Conservation (phyloP, 2,888 invertebrate species). For the Cheilosia pagana region DNA sequence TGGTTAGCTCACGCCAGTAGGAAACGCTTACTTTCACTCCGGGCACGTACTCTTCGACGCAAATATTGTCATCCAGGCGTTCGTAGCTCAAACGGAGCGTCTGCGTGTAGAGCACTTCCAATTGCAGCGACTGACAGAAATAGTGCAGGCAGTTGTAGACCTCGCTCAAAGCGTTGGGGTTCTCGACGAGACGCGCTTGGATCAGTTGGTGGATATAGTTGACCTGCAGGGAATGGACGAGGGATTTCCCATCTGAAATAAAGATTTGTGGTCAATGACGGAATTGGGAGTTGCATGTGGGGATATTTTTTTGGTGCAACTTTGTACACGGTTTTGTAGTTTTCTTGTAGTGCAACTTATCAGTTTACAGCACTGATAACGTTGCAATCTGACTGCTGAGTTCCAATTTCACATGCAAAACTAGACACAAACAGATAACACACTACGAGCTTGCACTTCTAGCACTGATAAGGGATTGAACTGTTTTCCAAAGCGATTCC, state of each 20-base stretch:
- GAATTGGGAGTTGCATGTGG: background rate
- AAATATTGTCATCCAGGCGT: conserved; percentile 93
- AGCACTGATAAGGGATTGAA: no score
- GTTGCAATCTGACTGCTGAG: no score
- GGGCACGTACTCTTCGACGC: conserved; percentile 95
- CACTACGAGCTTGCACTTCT: no score
- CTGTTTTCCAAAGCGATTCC: no score
- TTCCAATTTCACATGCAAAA: no score
- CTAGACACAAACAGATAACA: no score
- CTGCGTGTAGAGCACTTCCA: conserved; percentile 95
- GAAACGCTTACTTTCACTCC: conserved; percentile 96
- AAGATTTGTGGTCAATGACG: background rate
- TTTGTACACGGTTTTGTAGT: no score
- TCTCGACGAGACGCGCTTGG: conserved; percentile 91
- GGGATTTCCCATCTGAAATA: conserved; percentile 92
- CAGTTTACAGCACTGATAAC: no score
- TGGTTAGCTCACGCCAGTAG: conserved; percentile 90
- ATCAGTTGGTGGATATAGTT: conserved; percentile 97
- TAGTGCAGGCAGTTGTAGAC: conserved; percentile 93
- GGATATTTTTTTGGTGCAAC: no score
- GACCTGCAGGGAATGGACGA: conserved; percentile 97
- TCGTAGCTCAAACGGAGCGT: conserved; percentile 94
- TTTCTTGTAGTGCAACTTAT: no score
- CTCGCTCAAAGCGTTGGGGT: conserved; percentile 90
- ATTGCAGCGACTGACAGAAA: conserved; percentile 97